These are phyloP conservation scores for Piaya cayana DNA, from an alignment of 2,113 vertebrate genomes.

Conservation along the genomic window DNA sequence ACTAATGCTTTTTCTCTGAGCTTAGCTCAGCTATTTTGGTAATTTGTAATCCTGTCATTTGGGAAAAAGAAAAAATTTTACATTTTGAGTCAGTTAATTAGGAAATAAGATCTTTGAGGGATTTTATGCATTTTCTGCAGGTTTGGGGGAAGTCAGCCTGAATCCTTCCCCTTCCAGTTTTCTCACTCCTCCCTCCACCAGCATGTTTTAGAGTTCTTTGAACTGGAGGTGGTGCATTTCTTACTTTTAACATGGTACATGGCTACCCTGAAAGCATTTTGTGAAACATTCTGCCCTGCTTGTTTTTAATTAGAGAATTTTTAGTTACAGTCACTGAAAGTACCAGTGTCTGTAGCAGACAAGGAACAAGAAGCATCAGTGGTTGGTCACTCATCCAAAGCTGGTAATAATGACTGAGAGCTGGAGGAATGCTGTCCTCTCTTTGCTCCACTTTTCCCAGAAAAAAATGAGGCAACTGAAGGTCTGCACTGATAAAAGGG, in stretches of 20 bases:
- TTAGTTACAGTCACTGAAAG: neutral
- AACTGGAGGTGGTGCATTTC: neutral
- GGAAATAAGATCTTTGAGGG: conserved; percentile 61
- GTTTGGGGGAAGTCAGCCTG: conserved; percentile 11
- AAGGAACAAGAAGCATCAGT: neutral
- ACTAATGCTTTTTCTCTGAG: conserved; percentile 53
- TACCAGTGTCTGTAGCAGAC: neutral
- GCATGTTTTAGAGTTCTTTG: neutral
- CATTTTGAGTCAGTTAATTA: conserved; percentile 69
- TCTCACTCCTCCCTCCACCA: neutral
- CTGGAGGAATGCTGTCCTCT: neutral
- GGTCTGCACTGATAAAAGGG: neutral
- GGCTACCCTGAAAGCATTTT: neutral
- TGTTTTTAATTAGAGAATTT: no score
- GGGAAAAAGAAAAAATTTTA: conserved; percentile 65
- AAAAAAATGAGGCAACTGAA: neutral
- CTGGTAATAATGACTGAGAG: neutral
- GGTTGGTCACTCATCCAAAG: neutral
- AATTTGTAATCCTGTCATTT: conserved; percentile 67
- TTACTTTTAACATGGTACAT: neutral
- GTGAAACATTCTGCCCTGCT: neutral
- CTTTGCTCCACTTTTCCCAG: neutral
- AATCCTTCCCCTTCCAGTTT: neutral
- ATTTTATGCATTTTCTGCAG: conserved; percentile 58
- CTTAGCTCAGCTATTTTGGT: conserved; percentile 65